Evolutionary conservation across 2,113 vertebrate genomes (phyloP), one percentile per base, ranked within the genome.

Genomic region (Pollachius pollachius): DNA sequence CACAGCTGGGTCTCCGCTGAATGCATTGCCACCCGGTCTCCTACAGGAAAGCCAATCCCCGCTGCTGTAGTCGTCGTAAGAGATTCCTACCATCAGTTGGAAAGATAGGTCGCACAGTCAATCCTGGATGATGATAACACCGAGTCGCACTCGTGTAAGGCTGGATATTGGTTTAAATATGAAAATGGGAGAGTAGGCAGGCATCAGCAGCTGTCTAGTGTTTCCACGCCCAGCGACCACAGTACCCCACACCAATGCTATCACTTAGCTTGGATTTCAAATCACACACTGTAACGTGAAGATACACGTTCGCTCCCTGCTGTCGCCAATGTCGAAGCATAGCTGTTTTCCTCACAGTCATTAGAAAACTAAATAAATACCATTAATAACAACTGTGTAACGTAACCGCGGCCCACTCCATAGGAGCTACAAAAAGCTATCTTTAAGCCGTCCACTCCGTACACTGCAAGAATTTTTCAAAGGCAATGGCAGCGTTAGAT

Each of bases 221-320:
- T 78, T 75, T 79, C 79, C 88, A 85, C 84, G 86, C 88, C 88
- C 85, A 78, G 67, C 2, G 52, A 77, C 69, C 2, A 63, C 61
- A 65, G 23, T 13, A 62, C 66, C 4, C 17, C 65, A 17, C 61
- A 61, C 15, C 25, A 9, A 52, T 52, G 80, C 81, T 78, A 75
- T 30, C 52, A 8, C 30, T 30, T 64, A 64, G 62, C 62, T 4
- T 18, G 34, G 52, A 54, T 77, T 77, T 75, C 72, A 17, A 54
- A 41, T n/a, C 13, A 3, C n/a, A 48, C 19, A 34, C 5, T 17
- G 7, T 34, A 64, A n/a, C 59, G 12, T 21, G 59, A 13, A 48
- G 18, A 21, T 21, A 54, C 5, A 15, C 6, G 62, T 19, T 1
- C 11, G 1, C 3, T 34, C 48, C 13, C 11, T 9, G 5, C 30